Evolutionary conservation across 2,797 vertebrate genomes (phyloP), one percentile per base, ranked within the genome.

Genomic region (Tragelaphus oryx): DNA sequence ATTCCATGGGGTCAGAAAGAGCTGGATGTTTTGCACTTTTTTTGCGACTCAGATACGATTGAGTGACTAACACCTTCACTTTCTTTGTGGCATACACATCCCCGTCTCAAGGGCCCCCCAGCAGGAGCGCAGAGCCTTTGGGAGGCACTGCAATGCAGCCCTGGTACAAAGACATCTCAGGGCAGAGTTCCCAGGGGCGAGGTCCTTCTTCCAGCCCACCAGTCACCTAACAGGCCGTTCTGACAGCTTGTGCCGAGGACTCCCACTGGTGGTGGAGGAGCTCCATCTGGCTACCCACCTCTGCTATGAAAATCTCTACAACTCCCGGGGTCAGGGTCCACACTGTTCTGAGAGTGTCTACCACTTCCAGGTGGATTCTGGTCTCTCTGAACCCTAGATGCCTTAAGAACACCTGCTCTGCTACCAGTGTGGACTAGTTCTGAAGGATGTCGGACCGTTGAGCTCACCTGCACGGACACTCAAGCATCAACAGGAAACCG

Each of bases 311-410:
- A 37, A 65, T 6, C 76, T 62, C 52, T 1, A 1, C 30, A 5
- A 8, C 1, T 13, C 9, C n/a, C 6, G 1, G 22, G 30, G 10
- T 0, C 7, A 5, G 50, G 65, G 41, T 7, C 76, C 7, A 46
- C 12, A 8, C n/a, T 5, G n/a, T 12, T 80, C 78, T 80, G 50
- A 33, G n/a, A 24, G n/a, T 3, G 18, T 26, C 78, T 22, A 12
- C n/a, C 50, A 41, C 0, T 20, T 22, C 50, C 33, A 5, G 41
- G 28, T 5, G 17, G 50, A 59, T n/a, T 2, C 75, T 7, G 11
- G 65, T 75, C 37, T 90, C 54, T 54, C 24, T 50, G 30, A 48
- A 52, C 30, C 37, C 4, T 6, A 71, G 11, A 44, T 16, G 12
- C 30, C 82, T 48, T 26, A 50, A 20, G 55, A n/a, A 20, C 6